Conservation (phyloP, 2,797 vertebrate species). For the Eutrigla gurnardus region DNA sequence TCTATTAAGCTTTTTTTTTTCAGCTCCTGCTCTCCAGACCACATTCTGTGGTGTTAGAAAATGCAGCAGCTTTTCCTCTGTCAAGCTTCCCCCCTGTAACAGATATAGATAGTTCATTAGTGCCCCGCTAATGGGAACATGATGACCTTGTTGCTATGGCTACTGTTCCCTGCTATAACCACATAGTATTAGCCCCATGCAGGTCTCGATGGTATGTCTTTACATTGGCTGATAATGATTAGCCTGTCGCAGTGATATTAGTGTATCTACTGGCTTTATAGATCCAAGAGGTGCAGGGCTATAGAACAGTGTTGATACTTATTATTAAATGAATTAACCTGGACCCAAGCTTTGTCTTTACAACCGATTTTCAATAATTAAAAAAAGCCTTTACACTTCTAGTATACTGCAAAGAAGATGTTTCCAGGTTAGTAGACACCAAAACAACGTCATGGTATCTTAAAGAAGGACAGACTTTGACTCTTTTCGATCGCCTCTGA, state of each 20-base stretch:
- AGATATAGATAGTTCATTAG: not conserved
- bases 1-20: not conserved
- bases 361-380: not conserved
- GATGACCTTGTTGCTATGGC: conserved; percentile 39
- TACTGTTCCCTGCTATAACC: conserved; percentile 3
- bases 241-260: not conserved
- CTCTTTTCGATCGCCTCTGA: not conserved
- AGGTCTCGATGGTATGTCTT: not conserved
- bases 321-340: not conserved
- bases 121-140: not conserved
- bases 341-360: not conserved
- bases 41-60: too few species aligned
- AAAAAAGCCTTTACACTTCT: too few species aligned
- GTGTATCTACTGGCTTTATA: not conserved
- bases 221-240: not conserved
- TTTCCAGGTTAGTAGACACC: not conserved
- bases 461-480: not conserved
- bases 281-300: not conserved
- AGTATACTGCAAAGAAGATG: not conserved
- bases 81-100: not conserved
- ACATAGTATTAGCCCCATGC: not conserved
- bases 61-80: not conserved
- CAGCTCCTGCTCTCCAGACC: not conserved
- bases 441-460: not conserved
- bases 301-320: not conserved